Evolutionary conservation across 2,888 invertebrate genomes (phyloP), one percentile per base, ranked within the genome.

Genomic region (Epinotia ramella): DNA sequence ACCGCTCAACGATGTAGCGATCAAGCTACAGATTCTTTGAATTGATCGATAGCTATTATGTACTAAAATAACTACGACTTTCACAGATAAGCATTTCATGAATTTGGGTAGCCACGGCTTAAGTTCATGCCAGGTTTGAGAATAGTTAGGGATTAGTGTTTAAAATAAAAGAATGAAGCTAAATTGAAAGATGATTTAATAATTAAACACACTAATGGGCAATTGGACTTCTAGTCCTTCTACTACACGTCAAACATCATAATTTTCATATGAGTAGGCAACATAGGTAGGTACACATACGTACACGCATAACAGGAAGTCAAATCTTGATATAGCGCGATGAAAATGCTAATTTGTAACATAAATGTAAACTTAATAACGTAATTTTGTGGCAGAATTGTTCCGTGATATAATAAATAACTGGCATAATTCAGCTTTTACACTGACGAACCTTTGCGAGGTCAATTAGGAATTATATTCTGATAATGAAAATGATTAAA

Each of bases 1-100:
- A 81, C 81, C 81, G 82, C 73, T 33, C 71, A 65, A 73, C 69
- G 56, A 70, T 73, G 59, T 40, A 49, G 62, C 70, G 65, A 70
- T 69, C 73, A 68, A 40, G 7, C 70, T 76, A 74, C 57, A 70
- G 73, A 77, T 76, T 20, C 72, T 65, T 13, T 12, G 33, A 49
- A 60, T 65, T 64, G 53, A 33, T 71, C 20, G 53, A 71, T 63
- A 40, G 46, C 56, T 56, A 64, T 56, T 59, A 64, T 18, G 28
- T 44, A 46, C 46, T 59, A 33, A 57, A 64, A 57, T 73, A 73
- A 63, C 70, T 60, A 13, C 16, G 20, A 40, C 44, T 68, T 69
- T 69, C 46, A 16, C 60, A 69, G 44, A 57, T 57, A 20, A 6
- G 46, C 46, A 12, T 40, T 44, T n/a, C 7, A 60, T 46, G 44